These are phyloP conservation scores for Drosophila recens DNA, from an alignment of 2,888 invertebrate species.

Conservation along the genomic window DNA sequence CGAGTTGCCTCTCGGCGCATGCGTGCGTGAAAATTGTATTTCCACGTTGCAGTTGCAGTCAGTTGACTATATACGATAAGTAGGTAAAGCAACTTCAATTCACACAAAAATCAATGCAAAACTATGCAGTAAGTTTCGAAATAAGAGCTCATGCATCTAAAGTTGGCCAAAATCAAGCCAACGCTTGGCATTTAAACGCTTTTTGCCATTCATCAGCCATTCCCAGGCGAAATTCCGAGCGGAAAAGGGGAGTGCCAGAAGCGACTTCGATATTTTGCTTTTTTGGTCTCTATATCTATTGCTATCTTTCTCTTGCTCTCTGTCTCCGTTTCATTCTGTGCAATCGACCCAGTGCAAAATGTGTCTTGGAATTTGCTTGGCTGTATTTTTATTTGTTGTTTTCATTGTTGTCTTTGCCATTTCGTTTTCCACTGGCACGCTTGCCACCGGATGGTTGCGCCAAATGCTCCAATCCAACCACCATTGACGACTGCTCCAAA, in stretches of 20 bases:
- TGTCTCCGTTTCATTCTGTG: constrained; percentile 1
- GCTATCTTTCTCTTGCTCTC: neutral
- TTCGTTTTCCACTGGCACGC: constrained; percentile 54
- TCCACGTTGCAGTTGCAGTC: constrained; percentile 46
- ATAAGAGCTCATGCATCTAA: constrained; percentile 37
- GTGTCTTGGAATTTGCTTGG: constrained; percentile 55
- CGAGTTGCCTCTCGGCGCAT: constrained; percentile 58
- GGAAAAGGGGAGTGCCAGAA: constrained; percentile 69
- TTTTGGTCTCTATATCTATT: constrained; percentile 2
- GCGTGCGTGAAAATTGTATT: constrained; percentile 80
- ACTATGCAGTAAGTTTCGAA: constrained; percentile 39
- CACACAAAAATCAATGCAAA: constrained; percentile 33
- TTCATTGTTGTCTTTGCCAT: constrained; percentile 56
- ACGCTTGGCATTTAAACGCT: constrained; percentile 66
- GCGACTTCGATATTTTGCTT: constrained; percentile 44
- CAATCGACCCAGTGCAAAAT: constrained; percentile 36
- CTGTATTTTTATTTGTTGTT: constrained; percentile 31
- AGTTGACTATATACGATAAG: neutral
- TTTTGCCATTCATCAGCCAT: constrained; percentile 52
- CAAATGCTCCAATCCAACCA: constrained; percentile 44
- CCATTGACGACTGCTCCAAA: constrained; percentile 30
- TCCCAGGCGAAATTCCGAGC: constrained; percentile 59
- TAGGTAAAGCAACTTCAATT: constrained; percentile 38
- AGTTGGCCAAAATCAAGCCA: constrained; percentile 48
- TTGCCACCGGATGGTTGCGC: constrained; percentile 49